Evolutionary conservation across 2,888 invertebrate genomes (phyloP).

Genomic region (Drosophila maculinotata): DNA sequence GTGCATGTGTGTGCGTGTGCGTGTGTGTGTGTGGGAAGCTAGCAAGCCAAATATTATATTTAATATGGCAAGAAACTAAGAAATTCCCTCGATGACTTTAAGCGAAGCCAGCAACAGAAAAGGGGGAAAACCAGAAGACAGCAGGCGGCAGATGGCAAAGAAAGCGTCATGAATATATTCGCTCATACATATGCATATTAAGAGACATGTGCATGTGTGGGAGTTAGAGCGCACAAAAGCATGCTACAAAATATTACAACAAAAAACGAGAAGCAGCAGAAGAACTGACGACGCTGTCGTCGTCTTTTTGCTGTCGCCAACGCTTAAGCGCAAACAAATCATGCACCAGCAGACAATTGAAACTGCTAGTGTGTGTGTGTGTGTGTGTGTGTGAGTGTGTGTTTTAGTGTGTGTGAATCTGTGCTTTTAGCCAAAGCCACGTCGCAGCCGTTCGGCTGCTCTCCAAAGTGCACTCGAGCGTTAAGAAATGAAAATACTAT

Average conservation of each 20-base stretch:
- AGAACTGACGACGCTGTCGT: constrained; percentile 51
- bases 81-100: constrained; percentile 63
- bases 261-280: constrained; percentile 1
- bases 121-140: constrained; percentile 19
- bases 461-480: constrained; percentile 78
- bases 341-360: constrained; percentile 74
- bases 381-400: constrained; percentile 15
- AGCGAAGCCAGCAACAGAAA: constrained; percentile 30
- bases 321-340: constrained; percentile 76
- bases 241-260: constrained; percentile 26
- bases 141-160: constrained; percentile 14
- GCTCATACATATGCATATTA: constrained; percentile 38
- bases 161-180: constrained; percentile 70
- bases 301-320: constrained; percentile 55
- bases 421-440: constrained; percentile 19
- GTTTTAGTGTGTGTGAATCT: constrained; percentile 38
- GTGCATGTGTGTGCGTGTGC: constrained; percentile 9
- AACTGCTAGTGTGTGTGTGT: constrained; percentile 24
- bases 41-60: constrained; percentile 38
- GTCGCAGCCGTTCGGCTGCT: constrained; percentile 14
- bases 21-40: constrained; percentile 12
- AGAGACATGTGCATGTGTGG: neutral
- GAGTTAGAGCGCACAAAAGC: constrained; percentile 34
- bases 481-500: constrained; percentile 81
- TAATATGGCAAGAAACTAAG: constrained; percentile 46